Base-by-base conservation (phyloP, 2,888 invertebrate genomes). In the Lasioglossum pauxillum region DNA sequence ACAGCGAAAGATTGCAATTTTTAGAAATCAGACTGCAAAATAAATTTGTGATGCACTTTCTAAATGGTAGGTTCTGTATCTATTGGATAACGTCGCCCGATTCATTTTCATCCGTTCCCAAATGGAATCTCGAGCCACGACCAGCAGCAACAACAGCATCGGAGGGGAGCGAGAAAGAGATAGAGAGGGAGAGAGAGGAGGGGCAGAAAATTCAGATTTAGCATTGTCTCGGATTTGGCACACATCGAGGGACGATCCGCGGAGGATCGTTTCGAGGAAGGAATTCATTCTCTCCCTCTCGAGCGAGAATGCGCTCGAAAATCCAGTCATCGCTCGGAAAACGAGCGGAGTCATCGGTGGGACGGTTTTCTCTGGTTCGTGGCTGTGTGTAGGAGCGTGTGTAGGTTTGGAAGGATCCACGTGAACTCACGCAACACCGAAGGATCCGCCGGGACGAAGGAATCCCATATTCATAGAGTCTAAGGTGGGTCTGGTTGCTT, bases 381-480 rank as follows among this genome's bases (percentile, higher is more conserved):
- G 60, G 27, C 14, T 60, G 14, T 27, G 60, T 27, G 57, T 27
- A 12, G 12, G 12, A 5, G 27, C 16, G 27, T 31, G 16, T 31
- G 27, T 64, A 31, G 64, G 31, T 67, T 35, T 10, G 35, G 35
- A 67, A 67, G 35, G 67, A 67, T 35, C 64, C 71, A 71, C n/a
- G 27, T 14, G 77, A 38, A 46, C 53, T 10, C 75, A 72, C 75
- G 80, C 85, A 64, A 72, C 64, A 38, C n/a, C 49, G 49, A 35
- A 49, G 57, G 31, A 83, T 86, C 91, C 89, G 84, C 41, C 73
- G 89, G 91, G 91, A 89, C 80, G 84, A 78, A 86, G 85, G 86
- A 85, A 90, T 90, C 88, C 81, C 91, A 90, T 90, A 93, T 93
- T 91, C 89, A 91, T 90, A 85, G 88, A 86, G 90, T 92, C 90